Conservation (phyloP, 2,888 invertebrate species). For the Apamea anceps region DNA sequence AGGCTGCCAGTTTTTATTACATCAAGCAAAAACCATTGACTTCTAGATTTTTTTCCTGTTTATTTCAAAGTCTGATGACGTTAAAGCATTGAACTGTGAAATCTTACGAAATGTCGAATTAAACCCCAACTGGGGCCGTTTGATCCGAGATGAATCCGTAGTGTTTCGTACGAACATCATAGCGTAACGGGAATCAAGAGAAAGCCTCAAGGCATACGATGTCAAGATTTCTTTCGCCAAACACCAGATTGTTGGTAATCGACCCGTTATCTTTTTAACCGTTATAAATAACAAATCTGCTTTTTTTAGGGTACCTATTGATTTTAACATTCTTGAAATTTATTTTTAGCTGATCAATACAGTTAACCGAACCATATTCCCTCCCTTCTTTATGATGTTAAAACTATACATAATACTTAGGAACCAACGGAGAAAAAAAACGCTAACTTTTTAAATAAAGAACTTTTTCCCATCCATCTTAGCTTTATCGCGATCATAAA, state of each 20-base stretch:
- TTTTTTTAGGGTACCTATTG: slow-evolving; percentile 37
- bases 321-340: slow-evolving; percentile 1
- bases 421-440: neutral
- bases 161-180: slow-evolving; percentile 46
- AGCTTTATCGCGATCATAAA: slow-evolving; percentile 22
- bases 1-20: slow-evolving; percentile 18
- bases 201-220: slow-evolving; percentile 57
- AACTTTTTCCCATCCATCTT: neutral
- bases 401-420: slow-evolving; percentile 6
- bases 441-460: neutral
- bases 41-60: slow-evolving; percentile 23
- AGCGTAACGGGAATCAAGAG: slow-evolving; percentile 68
- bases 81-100: slow-evolving; percentile 52
- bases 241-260: slow-evolving; percentile 55
- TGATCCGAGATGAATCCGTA: slow-evolving; percentile 62
- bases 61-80: slow-evolving; percentile 39
- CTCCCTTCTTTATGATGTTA: neutral
- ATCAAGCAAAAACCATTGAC: slow-evolving; percentile 20
- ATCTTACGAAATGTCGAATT: slow-evolving; percentile 58
- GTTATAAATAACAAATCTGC: slow-evolving; percentile 49
- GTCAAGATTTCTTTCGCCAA: slow-evolving; percentile 60
- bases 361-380: neutral
- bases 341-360: slow-evolving; percentile 5
- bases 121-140: slow-evolving; percentile 48
- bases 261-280: slow-evolving; percentile 59